Percentiles rank a stretch among this genome's conserved stretches.
phyloP scores from a whole-genome alignment of 2,113 vertebrate species.

The Siphamia tubifer region DNA sequence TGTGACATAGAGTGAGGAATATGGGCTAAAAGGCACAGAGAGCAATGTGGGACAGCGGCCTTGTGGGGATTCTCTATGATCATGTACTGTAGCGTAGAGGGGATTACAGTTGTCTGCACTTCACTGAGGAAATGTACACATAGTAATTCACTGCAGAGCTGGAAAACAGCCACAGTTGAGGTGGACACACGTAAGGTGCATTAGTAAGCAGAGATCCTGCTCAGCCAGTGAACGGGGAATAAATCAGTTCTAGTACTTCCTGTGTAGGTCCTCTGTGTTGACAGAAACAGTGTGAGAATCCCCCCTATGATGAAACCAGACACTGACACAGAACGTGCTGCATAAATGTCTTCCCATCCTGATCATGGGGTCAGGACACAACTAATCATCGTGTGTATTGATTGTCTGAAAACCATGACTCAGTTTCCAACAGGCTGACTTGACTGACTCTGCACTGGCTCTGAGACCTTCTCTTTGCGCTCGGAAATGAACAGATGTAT shows the following conservation, averaged over 20 bases:
- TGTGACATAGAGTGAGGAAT: constrained; percentile 40
- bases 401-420: constrained; percentile 60
- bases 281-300: constrained; percentile 3
- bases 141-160: constrained; percentile 21
- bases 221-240: constrained; percentile 15
- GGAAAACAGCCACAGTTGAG: constrained; percentile 13
- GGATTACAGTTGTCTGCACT: constrained; percentile 39
- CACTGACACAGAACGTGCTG: constrained; percentile 31
- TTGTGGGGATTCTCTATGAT: constrained; percentile 46
- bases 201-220: constrained; percentile 10
- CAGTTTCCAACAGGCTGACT: constrained; percentile 40
- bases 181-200: constrained; percentile 10
- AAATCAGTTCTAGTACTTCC: constrained; percentile 19
- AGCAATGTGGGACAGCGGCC: constrained; percentile 50
- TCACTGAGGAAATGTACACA: constrained; percentile 1
- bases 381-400: constrained; percentile 58
- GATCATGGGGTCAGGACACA: constrained; percentile 59
- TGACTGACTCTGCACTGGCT: not conserved
- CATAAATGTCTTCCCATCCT: constrained; percentile 39
- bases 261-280: constrained; percentile 16
- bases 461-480: not conserved
- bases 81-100: not conserved
- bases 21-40: constrained; percentile 44
- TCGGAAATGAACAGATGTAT: constrained; percentile 1
- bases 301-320: constrained; percentile 43